Evolutionary conservation across 2,888 invertebrate genomes (phyloP).

Genomic region (Ariolimax columbianus): DNA sequence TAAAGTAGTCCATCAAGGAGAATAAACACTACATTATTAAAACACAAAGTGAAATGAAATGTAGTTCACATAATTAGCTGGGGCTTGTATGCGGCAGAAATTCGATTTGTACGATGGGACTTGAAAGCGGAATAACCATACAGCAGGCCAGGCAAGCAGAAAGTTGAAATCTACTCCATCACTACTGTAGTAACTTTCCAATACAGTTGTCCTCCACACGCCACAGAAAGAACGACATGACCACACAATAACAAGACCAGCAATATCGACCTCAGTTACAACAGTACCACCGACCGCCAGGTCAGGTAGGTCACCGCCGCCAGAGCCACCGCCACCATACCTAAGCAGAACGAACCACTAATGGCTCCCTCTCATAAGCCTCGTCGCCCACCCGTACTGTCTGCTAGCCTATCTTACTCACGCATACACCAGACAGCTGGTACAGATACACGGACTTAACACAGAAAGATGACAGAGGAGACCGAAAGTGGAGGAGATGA

Average conservation of each 20-base stretch:
- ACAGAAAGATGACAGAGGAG: too few species aligned
- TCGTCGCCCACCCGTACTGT: background rate
- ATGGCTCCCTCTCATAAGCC: background rate
- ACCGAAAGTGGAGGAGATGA: background rate
- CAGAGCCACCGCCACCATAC: background rate
- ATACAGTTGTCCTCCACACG: background rate
- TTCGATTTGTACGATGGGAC: background rate
- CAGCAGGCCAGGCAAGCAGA: background rate
- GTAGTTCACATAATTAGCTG: background rate
- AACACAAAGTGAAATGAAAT: too few species aligned
- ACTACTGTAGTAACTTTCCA: background rate
- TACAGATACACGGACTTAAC: background rate
- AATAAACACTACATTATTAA: too few species aligned
- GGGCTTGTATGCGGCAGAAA: background rate
- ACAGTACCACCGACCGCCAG: background rate
- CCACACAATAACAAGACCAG: background rate
- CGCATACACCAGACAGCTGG: background rate
- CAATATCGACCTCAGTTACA: constrained; percentile 1
- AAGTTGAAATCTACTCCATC: background rate
- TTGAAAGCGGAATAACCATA: background rate
- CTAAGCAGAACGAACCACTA: background rate
- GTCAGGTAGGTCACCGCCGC: background rate
- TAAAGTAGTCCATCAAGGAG: too few species aligned
- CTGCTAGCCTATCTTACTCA: background rate
- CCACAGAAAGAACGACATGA: background rate